Evolutionary conservation across 2,797 vertebrate genomes (phyloP).

Genomic region (Euthynnus affinis): DNA sequence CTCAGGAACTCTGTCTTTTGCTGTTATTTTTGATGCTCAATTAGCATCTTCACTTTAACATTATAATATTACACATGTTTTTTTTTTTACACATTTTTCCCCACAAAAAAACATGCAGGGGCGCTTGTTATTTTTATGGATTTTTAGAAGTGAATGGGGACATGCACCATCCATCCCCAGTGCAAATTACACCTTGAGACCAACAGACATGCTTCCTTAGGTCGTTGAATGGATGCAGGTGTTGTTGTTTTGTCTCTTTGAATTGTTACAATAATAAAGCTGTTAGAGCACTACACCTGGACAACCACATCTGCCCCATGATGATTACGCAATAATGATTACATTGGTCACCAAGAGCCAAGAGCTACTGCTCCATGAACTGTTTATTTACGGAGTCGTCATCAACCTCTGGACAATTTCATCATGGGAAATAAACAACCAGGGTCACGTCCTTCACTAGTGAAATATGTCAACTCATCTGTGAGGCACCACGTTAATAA

Average conservation of each 20-base stretch:
- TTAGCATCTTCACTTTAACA: not conserved
- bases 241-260: slow-evolving; percentile 8
- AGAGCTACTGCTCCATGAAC: slow-evolving; percentile 73
- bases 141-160: not conserved
- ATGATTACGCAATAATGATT: slow-evolving; percentile 76
- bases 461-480: slow-evolving; percentile 87
- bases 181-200: not conserved
- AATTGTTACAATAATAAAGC: slow-evolving; percentile 26
- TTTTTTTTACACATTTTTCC: too few species aligned
- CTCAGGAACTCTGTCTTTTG: not conserved
- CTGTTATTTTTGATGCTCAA: not conserved
- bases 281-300: slow-evolving; percentile 21
- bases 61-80: slow-evolving; percentile 3
- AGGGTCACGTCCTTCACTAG: slow-evolving; percentile 90
- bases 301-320: slow-evolving; percentile 46
- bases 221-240: not conserved
- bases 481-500: slow-evolving; percentile 80
- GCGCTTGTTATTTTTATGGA: not conserved
- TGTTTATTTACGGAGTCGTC: slow-evolving; percentile 91
- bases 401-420: slow-evolving; percentile 88
- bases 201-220: not conserved
- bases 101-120: not conserved
- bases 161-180: not conserved
- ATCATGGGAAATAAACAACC: slow-evolving; percentile 90
- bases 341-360: slow-evolving; percentile 66